Percentiles rank a stretch among this genome's conserved stretches.
These are phyloP conservation scores for Strigamia maritima DNA, from an alignment of 2,888 invertebrate genomes.

Conservation along the genomic window DNA sequence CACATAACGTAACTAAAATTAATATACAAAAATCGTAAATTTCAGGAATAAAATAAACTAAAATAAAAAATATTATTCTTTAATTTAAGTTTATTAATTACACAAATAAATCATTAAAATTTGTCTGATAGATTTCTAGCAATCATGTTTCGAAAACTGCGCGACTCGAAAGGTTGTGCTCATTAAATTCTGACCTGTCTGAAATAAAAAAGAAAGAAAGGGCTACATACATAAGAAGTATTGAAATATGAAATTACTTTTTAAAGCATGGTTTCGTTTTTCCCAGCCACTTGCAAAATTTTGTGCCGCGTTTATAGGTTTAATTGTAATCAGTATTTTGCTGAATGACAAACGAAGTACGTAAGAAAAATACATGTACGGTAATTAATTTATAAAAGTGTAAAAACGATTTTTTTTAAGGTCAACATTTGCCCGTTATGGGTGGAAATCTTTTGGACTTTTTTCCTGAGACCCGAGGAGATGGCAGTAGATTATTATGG, in stretches of 20 bases:
- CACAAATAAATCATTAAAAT: background rate
- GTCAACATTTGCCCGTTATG: slow-evolving; percentile 36
- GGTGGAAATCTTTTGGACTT: slow-evolving; percentile 47
- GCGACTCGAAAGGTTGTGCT: background rate
- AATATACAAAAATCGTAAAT: background rate
- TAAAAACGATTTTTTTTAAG: slow-evolving; percentile 12
- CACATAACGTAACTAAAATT: no score
- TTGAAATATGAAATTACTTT: slow-evolving; percentile 5
- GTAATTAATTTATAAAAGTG: background rate
- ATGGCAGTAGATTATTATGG: slow-evolving; percentile 74
- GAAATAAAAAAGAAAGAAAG: background rate
- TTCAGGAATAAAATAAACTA: background rate
- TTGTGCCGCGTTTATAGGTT: slow-evolving; percentile 35
- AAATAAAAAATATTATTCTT: background rate
- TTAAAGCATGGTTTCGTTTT: slow-evolving; percentile 31
- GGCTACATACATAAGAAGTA: background rate
- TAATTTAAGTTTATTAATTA: background rate
- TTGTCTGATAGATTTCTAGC: background rate
- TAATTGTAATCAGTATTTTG: slow-evolving; percentile 36
- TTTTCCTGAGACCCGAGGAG: slow-evolving; percentile 58
- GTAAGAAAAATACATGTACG: background rate
- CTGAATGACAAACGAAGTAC: slow-evolving; percentile 37
- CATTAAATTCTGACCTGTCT: background rate
- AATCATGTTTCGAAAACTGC: background rate
- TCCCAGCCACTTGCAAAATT: slow-evolving; percentile 30